These are phyloP conservation scores for Riptortus pedestris DNA, from an alignment of 1,140 invertebrate species.

Conservation along the genomic window DNA sequence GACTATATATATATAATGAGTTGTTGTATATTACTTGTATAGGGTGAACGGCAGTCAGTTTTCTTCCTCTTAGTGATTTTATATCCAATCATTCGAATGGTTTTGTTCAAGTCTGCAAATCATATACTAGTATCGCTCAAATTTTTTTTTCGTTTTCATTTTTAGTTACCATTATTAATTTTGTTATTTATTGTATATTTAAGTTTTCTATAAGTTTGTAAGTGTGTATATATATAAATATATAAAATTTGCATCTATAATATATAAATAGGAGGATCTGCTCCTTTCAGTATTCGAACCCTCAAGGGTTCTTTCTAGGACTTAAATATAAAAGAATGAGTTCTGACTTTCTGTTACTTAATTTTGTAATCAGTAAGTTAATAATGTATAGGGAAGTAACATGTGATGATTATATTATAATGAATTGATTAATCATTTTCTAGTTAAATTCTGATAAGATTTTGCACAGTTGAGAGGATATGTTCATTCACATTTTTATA, in stretches of 20 bases:
- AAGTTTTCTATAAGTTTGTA: slow-evolving; percentile 3
- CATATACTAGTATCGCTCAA: background rate
- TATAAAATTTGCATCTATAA: background rate
- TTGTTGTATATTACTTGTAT: background rate
- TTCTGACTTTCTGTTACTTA: background rate
- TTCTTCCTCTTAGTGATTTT: background rate
- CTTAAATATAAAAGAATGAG: background rate
- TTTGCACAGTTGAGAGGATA: slow-evolving; percentile 6
- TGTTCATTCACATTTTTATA: slow-evolving; percentile 5
- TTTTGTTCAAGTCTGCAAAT: background rate
- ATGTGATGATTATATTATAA: slow-evolving; percentile 14
- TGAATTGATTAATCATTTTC: slow-evolving; percentile 7
- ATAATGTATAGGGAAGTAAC: background rate
- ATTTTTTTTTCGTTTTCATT: background rate
- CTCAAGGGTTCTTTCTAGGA: background rate
- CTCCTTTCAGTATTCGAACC: slow-evolving; percentile 13
- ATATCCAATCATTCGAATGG: background rate
- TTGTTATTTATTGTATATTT: slow-evolving; percentile 15
- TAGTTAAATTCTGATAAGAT: slow-evolving; percentile 3
- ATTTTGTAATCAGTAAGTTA: background rate
- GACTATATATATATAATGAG: background rate
- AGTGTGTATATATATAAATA: slow-evolving; percentile 9
- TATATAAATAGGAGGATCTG: background rate
- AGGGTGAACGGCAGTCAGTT: background rate
- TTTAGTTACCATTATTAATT: slow-evolving; percentile 17